These are phyloP conservation scores for Chlamydotis undulata DNA, from an alignment of 2,113 vertebrate genomes.

Conservation along the genomic window DNA sequence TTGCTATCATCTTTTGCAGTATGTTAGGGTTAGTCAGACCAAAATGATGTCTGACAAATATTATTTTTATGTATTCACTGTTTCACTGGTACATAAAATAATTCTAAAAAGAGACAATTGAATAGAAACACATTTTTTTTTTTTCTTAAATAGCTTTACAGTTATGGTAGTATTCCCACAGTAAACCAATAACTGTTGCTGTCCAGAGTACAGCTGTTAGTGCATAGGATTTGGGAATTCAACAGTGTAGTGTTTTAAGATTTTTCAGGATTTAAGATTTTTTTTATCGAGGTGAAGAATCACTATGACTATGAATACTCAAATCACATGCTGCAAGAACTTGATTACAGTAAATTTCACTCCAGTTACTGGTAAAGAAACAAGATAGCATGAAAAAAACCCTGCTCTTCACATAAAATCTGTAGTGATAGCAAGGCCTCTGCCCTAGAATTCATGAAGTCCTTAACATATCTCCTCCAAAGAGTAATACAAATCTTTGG, in stretches of 20 bases:
- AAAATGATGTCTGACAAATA: neutral
- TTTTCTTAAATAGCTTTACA: neutral
- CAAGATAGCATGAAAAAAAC: neutral
- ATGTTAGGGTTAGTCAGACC: neutral
- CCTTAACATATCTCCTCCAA: neutral
- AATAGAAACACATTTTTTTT: neutral
- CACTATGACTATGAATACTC: neutral
- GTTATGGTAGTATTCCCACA: neutral
- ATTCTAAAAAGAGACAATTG: neutral
- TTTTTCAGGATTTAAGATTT: neutral
- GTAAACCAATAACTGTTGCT: neutral
- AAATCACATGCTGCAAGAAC: neutral
- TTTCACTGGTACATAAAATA: neutral
- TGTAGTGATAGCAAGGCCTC: neutral
- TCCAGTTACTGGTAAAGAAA: neutral
- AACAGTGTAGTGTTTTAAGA: neutral
- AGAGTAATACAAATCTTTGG: neutral
- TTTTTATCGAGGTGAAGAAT: neutral
- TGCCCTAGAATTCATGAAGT: neutral
- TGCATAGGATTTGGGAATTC: neutral
- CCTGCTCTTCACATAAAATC: neutral
- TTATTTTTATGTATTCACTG: neutral
- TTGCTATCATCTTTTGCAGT: neutral
- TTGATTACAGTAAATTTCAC: neutral
- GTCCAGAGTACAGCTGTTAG: neutral